Conservation (phyloP, 2,797 vertebrate species). For the Toxotes lorentzi region DNA sequence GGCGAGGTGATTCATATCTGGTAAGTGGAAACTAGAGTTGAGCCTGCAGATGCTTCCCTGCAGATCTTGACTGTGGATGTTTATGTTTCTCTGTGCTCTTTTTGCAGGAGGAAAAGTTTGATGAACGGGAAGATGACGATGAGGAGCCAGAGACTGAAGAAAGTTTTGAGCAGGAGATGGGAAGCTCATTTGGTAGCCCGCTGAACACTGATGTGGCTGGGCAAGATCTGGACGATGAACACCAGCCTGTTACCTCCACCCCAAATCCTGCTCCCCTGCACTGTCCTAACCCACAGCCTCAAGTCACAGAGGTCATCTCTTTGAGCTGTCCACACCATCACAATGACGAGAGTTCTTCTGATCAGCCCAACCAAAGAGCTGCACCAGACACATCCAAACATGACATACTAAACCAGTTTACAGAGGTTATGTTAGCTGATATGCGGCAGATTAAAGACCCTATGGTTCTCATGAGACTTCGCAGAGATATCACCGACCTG, state of each 20-base stretch:
- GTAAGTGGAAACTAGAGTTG: constrained; percentile 7
- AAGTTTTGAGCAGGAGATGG: constrained; percentile 48
- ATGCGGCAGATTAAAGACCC: constrained; percentile 64
- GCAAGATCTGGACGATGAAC: constrained; percentile 34
- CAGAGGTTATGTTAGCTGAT: constrained; percentile 60
- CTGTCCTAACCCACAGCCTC: constrained; percentile 27
- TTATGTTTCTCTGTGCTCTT: not conserved
- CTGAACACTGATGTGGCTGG: constrained; percentile 19
- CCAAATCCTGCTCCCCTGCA: not conserved
- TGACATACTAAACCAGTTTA: constrained; percentile 46
- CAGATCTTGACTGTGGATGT: not conserved
- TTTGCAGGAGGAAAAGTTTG: constrained; percentile 47
- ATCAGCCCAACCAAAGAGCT: not conserved
- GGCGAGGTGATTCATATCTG: constrained; percentile 29
- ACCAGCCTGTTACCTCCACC: not conserved
- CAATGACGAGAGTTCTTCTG: not conserved
- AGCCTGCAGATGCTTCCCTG: not conserved
- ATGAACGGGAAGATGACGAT: constrained; percentile 37
- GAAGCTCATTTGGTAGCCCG: constrained; percentile 29
- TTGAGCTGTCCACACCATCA: constrained; percentile 26
- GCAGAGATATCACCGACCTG: constrained; percentile 59
- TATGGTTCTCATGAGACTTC: constrained; percentile 60
- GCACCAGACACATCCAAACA: not conserved
- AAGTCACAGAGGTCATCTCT: constrained; percentile 26
- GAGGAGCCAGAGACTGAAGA: constrained; percentile 56